phyloP scores from a whole-genome alignment of 2,888 invertebrate species.

The Neelides folsomi region DNA sequence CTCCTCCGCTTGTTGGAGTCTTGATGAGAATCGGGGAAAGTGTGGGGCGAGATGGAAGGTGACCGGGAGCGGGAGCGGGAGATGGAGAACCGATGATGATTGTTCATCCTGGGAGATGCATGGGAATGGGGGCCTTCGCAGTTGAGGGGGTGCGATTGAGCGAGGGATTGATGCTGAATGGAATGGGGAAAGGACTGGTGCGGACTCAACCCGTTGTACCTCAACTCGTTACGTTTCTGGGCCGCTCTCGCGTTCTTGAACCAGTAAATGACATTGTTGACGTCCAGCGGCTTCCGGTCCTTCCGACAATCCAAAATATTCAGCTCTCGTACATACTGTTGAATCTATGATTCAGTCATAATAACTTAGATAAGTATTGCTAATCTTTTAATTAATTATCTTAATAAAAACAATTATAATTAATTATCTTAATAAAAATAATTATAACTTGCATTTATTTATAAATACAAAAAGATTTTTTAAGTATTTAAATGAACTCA shows the following conservation, averaged over 20 bases:
- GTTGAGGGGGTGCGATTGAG: conserved; percentile 38
- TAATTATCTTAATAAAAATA: too few relatives aligned
- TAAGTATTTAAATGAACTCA: too few relatives aligned
- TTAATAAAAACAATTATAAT: too few relatives aligned
- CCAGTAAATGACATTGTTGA: conserved; percentile 93
- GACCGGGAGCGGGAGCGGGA: conserved; percentile 14
- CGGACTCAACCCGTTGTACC: conserved; percentile 36
- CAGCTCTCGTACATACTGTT: conserved; percentile 84
- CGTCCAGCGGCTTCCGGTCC: conserved; percentile 83
- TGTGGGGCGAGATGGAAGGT: conserved; percentile 3
- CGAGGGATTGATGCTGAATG: conserved; percentile 35
- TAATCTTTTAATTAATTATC: not conserved
- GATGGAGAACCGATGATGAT: conserved; percentile 9
- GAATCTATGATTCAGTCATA: conserved; percentile 46
- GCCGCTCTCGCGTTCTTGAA: conserved; percentile 96
- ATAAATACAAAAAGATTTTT: too few relatives aligned
- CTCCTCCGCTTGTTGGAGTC: conserved; percentile 36
- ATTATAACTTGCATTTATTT: too few relatives aligned
- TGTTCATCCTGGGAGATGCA: conserved; percentile 7
- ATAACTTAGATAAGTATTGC: not conserved
- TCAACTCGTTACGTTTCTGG: conserved; percentile 70
- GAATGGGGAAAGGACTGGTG: conserved; percentile 11
- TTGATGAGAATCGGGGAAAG: not conserved
- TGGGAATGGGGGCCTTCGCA: conserved; percentile 15
- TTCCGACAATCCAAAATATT: conserved; percentile 83